A percentile compares a stretch with the other conserved stretches of the same genome.
phyloP scores from a whole-genome alignment of 2,888 invertebrate species.

The Calameuta pallipes region DNA sequence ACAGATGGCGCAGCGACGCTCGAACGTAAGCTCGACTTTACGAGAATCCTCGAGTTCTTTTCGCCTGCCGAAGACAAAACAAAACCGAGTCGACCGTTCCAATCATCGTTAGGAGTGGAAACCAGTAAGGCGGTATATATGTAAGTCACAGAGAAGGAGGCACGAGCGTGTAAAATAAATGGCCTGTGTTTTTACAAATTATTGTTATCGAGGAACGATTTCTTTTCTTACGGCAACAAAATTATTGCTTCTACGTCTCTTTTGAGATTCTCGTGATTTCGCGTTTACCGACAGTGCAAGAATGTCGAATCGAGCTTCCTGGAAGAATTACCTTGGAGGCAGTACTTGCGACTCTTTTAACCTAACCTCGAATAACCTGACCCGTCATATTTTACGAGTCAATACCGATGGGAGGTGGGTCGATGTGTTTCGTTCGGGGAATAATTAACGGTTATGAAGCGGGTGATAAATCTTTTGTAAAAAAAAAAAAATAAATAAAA shows the following conservation, averaged over 20 bases:
- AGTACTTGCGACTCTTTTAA: not conserved
- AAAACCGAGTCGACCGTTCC: not conserved
- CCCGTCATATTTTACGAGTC: not conserved
- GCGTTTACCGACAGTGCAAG: not conserved
- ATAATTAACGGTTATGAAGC: not conserved
- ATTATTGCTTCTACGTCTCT: not conserved
- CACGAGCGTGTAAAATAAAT: not conserved
- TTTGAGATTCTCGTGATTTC: not conserved
- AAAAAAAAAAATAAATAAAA: not conserved
- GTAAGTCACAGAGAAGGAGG: not conserved
- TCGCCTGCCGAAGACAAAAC: not conserved
- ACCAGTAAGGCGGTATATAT: not conserved
- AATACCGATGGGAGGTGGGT: not conserved
- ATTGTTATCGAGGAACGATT: constrained; percentile 3
- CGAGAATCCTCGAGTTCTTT: not conserved
- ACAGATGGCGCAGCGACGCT: not conserved
- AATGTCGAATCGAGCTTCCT: not conserved
- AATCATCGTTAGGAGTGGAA: not conserved
- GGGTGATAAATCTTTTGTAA: not conserved
- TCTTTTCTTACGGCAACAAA: not conserved
- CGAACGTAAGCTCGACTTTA: not conserved
- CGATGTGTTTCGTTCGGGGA: not conserved
- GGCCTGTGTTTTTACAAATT: not conserved
- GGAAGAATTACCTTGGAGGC: not conserved
- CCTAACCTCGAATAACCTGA: not conserved